Percentiles rank a stretch among this genome's conserved stretches.
phyloP scores from a whole-genome alignment of 2,888 invertebrate genomes.

The Nudaria mundana region DNA sequence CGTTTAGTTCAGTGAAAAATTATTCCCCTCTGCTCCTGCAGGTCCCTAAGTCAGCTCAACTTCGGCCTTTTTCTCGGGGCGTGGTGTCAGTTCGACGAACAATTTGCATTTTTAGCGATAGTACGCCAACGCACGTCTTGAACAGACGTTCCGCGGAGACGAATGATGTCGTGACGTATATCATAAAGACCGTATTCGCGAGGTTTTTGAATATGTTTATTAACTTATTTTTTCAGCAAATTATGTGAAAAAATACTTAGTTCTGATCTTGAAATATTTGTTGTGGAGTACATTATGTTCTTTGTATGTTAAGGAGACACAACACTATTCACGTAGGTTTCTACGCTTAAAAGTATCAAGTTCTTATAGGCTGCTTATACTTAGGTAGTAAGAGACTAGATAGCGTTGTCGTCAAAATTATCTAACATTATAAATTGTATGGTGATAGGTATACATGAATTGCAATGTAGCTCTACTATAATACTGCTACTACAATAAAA shows the following conservation, averaged over 20 bases:
- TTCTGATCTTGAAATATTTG: background rate
- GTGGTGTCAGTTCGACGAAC: constrained; percentile 66
- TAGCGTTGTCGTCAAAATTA: too few relatives aligned
- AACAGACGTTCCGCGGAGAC: constrained; percentile 71
- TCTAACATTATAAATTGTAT: too few relatives aligned
- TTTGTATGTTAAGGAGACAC: too few relatives aligned
- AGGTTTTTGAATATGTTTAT: constrained; percentile 24
- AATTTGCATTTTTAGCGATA: constrained; percentile 79
- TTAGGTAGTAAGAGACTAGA: too few relatives aligned
- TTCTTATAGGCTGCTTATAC: too few relatives aligned
- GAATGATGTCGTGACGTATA: constrained; percentile 62
- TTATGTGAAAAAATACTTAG: too few relatives aligned
- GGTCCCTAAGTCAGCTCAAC: constrained; percentile 52
- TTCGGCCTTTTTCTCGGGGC: constrained; percentile 53
- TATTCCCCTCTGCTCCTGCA: constrained; percentile 49
- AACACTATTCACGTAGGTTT: too few relatives aligned
- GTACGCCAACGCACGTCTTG: constrained; percentile 68
- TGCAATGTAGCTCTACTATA: too few relatives aligned
- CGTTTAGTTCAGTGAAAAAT: constrained; percentile 76
- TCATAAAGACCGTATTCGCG: constrained; percentile 37
- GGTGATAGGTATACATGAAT: too few relatives aligned
- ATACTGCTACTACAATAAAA: too few relatives aligned
- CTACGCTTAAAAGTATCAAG: too few relatives aligned
- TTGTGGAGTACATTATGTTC: too few relatives aligned
- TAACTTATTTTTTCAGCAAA: background rate